Evolutionary conservation across 2,797 vertebrate species (phyloP), one percentile per base, ranked within the genome.

Genomic region (Ataeniobius toweri): DNA sequence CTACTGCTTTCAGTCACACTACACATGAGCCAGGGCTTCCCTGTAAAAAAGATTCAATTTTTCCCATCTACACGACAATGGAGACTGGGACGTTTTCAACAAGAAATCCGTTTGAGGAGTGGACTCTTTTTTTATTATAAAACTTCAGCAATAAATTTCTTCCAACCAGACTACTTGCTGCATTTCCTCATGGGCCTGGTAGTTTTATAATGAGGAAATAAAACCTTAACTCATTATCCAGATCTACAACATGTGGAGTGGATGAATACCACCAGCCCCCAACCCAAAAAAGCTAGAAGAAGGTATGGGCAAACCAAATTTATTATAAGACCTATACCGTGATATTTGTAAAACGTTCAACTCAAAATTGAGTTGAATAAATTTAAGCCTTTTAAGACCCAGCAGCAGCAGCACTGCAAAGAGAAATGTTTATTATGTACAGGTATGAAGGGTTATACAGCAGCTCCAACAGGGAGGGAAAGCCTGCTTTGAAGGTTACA

Each of bases 341-440:
- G 12, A 24, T 36, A 41, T 1, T 1, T 65, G 63, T 20, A 69
- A 24, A 46, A 14, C 13, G n/a, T 46, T 68, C 7, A 26, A 5
- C 58, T 13, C 28, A 59, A 59, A 59, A 59, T 28, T 26, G 58
- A 26, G 9, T 13, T 59, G 12, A 59, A 59, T 59, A 59, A 26
- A 59, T 59, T 26, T 59, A 26, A 26, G 58, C 3, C 24, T 68
- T 68, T 44, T 16, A 48, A 46, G 41, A 70, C 1, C n/a, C 44
- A 46, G 44, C 67, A 46, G 41, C 46, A 6, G 1, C 36, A 39
- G 26, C 13, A 26, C 31, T 69, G 18, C 46, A 73, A 24, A 56
- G 46, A n/a, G 20, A 16, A 50, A 74, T 71, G 61, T 76, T 75
- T 71, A 75, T 48, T 36, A 53, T 71, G 51, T 75, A 61, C 46